Evolutionary conservation across 2,113 vertebrate species (phyloP).

Genomic region (Cyprinodon brontotheroides): DNA sequence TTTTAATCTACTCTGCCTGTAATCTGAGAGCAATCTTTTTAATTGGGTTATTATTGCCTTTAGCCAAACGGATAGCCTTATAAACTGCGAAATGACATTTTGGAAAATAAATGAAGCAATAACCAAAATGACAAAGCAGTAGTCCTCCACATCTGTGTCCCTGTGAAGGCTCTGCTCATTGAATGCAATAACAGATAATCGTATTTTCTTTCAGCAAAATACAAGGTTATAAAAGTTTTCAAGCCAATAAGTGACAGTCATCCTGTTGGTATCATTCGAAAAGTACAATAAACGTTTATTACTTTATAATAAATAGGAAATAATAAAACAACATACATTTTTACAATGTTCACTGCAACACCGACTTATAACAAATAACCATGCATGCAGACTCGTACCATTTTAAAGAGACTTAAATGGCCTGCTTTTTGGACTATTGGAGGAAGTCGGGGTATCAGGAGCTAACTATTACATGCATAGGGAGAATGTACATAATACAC

Average conservation of each 20-base stretch:
- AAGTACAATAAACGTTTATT: not conserved
- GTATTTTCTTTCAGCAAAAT: not conserved
- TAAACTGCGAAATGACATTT: not conserved
- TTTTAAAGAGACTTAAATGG: not conserved
- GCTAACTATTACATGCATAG: not conserved
- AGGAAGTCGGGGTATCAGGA: no score
- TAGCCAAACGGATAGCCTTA: not conserved
- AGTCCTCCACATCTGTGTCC: not conserved
- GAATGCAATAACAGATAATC: not conserved
- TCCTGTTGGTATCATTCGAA: not conserved
- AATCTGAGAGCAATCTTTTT: conserved; percentile 1
- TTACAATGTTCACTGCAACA: no score
- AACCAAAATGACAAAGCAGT: not conserved
- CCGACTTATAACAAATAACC: no score
- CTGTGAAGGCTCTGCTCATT: not conserved
- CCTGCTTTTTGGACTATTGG: no score
- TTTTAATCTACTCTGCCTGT: conserved; percentile 3
- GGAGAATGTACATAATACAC: no score
- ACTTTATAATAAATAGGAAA: not conserved
- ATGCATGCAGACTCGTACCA: not conserved
- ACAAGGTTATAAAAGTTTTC: not conserved
- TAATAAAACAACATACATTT: no score
- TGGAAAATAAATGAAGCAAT: not conserved
- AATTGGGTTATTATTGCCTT: conserved; percentile 10
- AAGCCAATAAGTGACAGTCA: not conserved